Evolutionary conservation across 2,113 vertebrate genomes (phyloP), one percentile per base, ranked within the genome.

Genomic region (Arizona elegans): DNA sequence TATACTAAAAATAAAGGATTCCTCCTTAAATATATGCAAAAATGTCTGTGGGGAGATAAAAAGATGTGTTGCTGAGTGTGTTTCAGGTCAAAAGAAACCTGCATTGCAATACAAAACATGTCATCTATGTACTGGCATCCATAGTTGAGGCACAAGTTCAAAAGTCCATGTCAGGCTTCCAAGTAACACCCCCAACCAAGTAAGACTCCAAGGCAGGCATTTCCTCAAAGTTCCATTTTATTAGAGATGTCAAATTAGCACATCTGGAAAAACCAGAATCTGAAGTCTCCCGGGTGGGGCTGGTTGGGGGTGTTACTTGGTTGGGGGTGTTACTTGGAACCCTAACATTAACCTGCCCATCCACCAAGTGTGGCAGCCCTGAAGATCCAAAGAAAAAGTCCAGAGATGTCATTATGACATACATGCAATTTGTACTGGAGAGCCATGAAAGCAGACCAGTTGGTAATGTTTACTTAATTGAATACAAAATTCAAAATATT

Each of bases 1-100:
- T 0, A 24, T 29, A 23, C 55, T 0, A 53, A 54, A 70, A 81
- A 65, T 89, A 0, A 23, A 5, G 4, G 17, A 81, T 21, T 21
- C 17, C 33, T 38, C 75, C 1, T 3, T 21, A 81, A 21, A 81
- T 38, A 81, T 81, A 81, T 81, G 33, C 33, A 81, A 92, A 93
- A 90, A 65, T 89, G 85, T 92, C 93, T 81, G 33, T 81, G 19
- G 33, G 33, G 33, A 81, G 17, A 33, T 43, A 43, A 81, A 81
- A 21, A 33, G 17, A 8, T 8, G 15, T 81, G 75, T 81, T 1
- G 8, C 33, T 81, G 8, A 38, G 17, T 43, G 7, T 43, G 33
- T 43, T 81, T 81, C 75, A 81, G 17, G 17, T 81, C 6, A 81
- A 8, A 81, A 21, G 75, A 81, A 81, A 81, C 75, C 17, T 38